Percentiles rank a stretch among this genome's conserved stretches.
Conservation (phyloP, 2,888 invertebrate species). For the Napeogenes sylphis region DNA sequence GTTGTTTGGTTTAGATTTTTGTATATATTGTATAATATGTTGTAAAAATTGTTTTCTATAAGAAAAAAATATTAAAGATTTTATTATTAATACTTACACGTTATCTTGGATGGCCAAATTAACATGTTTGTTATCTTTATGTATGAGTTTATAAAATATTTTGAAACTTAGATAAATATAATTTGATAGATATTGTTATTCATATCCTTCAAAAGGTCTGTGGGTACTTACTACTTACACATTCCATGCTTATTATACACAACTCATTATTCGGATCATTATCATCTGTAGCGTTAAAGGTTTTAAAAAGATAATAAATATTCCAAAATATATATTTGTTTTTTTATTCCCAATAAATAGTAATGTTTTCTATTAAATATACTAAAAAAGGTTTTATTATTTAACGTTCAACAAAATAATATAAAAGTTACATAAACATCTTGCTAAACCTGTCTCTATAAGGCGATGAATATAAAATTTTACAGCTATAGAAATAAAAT, state of each 20-base stretch:
- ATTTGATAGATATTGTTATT: constrained; percentile 17
- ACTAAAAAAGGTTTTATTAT: no score
- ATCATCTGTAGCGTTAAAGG: constrained; percentile 50
- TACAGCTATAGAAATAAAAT: no score
- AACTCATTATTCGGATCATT: constrained; percentile 46
- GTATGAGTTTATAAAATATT: constrained; percentile 36
- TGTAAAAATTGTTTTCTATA: constrained; percentile 38
- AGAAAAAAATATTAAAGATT: constrained; percentile 40
- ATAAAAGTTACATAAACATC: no score
- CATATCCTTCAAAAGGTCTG: constrained; percentile 27
- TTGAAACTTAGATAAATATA: constrained; percentile 31
- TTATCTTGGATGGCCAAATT: constrained; percentile 32
- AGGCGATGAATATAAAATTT: no score
- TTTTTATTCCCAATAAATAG: constrained; percentile 9
- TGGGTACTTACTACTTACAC: constrained; percentile 47
- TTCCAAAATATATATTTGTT: constrained; percentile 27
- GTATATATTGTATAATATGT: constrained; percentile 56
- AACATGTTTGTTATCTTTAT: constrained; percentile 22
- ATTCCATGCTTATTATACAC: constrained; percentile 48
- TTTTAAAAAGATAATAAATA: constrained; percentile 49
- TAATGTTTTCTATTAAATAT: no score
- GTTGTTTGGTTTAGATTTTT: constrained; percentile 53
- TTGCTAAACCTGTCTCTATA: no score
- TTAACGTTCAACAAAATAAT: no score
- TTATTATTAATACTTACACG: constrained; percentile 21